Evolutionary conservation across 2,888 invertebrate genomes (phyloP).

Genomic region (Drosophila lutescens): DNA sequence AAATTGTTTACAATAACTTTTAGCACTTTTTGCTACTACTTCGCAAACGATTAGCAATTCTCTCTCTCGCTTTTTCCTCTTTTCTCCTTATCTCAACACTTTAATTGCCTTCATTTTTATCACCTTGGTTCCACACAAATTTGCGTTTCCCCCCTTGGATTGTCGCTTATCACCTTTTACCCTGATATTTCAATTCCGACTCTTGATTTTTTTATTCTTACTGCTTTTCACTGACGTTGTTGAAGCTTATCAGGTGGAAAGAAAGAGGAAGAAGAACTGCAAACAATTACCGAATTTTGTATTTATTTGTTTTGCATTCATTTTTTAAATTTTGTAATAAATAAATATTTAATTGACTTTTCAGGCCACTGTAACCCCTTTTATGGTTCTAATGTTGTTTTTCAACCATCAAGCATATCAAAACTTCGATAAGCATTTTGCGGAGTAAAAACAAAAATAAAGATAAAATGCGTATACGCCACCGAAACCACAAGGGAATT

Average conservation of each 20-base stretch:
- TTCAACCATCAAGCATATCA: constrained; percentile 56
- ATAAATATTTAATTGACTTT: constrained; percentile 61
- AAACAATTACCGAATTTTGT: constrained; percentile 17
- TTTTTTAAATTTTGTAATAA: too few relatives aligned
- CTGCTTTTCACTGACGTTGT: constrained; percentile 23
- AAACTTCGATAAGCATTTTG: constrained; percentile 47
- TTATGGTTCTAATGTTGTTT: constrained; percentile 52
- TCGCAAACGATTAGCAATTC: not conserved
- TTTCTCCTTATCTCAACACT: constrained; percentile 6
- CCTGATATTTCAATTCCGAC: constrained; percentile 12
- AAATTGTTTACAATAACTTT: not conserved
- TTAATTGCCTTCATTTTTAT: constrained; percentile 44
- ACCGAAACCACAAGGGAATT: not conserved
- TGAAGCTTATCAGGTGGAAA: constrained; percentile 22
- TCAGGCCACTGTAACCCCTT: constrained; percentile 12
- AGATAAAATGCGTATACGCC: constrained; percentile 60
- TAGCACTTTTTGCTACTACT: not conserved
- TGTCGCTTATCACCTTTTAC: constrained; percentile 38
- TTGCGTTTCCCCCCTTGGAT: constrained; percentile 20
- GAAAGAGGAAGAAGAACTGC: constrained; percentile 1
- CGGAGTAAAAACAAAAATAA: constrained; percentile 20
- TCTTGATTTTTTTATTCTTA: constrained; percentile 7
- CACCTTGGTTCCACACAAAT: constrained; percentile 30
- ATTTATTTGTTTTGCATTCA: not conserved
- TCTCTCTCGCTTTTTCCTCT: constrained; percentile 6